Evolutionary conservation across 2,888 invertebrate species (phyloP).

Genomic region (Exocentrus adspersus): DNA sequence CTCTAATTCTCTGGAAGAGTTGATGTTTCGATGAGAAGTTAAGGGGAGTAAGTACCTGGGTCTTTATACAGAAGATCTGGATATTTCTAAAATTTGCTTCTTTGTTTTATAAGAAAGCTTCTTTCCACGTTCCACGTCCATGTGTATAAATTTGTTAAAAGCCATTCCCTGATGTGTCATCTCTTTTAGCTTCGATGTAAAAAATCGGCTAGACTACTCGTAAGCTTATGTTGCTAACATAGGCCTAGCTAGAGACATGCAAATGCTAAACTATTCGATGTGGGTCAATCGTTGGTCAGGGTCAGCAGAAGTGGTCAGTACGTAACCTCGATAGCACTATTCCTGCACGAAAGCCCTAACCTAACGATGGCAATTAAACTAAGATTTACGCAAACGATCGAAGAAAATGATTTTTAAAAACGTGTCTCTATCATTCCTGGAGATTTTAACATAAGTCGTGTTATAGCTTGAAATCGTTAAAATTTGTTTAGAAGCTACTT

Average conservation of each 20-base stretch:
- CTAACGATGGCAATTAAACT: neutral
- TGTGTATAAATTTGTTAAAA: too few species aligned
- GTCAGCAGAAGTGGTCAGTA: constrained; percentile 23
- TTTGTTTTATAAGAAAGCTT: too few species aligned
- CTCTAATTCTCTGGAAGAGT: neutral
- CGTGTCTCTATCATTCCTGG: too few species aligned
- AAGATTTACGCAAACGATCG: neutral
- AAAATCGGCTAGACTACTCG: neutral
- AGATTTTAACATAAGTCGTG: too few species aligned
- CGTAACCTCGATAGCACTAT: constrained; percentile 27
- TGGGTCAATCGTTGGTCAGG: constrained; percentile 36
- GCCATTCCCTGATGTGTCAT: neutral
- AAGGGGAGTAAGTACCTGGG: too few species aligned
- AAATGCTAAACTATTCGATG: constrained; percentile 12
- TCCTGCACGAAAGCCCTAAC: neutral
- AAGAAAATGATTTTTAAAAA: neutral
- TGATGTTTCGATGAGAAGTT: too few species aligned
- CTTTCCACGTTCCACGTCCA: too few species aligned
- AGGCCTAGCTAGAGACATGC: neutral
- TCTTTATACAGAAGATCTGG: too few species aligned
- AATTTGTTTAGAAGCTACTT: too few species aligned
- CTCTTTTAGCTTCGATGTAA: neutral
- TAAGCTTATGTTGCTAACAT: neutral
- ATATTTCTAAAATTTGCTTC: too few species aligned
- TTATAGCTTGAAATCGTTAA: too few species aligned